Percentiles rank a stretch among this genome's conserved stretches.
Conservation (phyloP, 2,113 vertebrate genomes). For the Corynorhinus townsendii region DNA sequence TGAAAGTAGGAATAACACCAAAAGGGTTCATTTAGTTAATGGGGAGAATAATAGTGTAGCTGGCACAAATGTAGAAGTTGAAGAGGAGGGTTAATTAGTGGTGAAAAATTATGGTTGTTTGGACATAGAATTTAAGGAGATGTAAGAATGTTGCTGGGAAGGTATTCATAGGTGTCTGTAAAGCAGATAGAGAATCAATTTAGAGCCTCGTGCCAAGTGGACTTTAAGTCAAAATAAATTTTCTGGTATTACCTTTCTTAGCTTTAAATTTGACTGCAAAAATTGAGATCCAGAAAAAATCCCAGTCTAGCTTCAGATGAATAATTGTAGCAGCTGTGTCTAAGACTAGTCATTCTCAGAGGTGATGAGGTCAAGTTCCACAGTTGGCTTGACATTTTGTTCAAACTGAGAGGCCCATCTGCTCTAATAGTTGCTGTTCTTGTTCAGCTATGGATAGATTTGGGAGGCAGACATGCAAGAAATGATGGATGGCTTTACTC, state of each 20-base stretch:
- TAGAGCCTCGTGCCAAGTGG: neutral
- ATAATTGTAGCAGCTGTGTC: neutral
- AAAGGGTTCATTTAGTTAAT: neutral
- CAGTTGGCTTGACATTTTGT: neutral
- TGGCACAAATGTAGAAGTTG: constrained; percentile 1
- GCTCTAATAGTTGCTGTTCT: neutral
- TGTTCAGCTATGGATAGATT: neutral
- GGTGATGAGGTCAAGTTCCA: neutral
- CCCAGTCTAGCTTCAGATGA: neutral
- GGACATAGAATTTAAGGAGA: neutral
- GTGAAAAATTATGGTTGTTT: neutral
- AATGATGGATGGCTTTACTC: neutral
- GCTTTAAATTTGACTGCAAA: neutral
- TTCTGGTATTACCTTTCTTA: neutral
- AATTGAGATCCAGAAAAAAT: neutral
- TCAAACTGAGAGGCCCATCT: constrained; percentile 50
- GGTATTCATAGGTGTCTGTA: neutral
- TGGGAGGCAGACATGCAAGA: neutral
- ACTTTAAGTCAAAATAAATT: constrained; percentile 20
- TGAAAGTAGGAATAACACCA: neutral
- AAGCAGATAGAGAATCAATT: neutral
- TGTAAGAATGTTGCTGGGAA: neutral
- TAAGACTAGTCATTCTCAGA: neutral
- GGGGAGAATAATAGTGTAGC: neutral
- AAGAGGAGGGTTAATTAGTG: neutral